phyloP scores from a whole-genome alignment of 1,140 invertebrate species.

The Theocolax elegans region DNA sequence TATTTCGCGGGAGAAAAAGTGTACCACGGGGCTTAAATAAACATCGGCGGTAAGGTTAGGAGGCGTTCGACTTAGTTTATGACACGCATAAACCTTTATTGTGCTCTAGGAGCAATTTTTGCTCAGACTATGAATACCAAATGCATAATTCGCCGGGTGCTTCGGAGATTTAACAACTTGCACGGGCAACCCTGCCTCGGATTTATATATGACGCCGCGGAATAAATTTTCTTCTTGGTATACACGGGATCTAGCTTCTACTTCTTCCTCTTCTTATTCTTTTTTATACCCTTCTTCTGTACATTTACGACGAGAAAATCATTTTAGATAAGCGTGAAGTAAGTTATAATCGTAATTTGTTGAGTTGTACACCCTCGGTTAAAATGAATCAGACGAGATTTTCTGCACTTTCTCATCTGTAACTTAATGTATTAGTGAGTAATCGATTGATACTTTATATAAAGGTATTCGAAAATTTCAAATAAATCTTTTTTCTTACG shows the following conservation, averaged over 20 bases:
- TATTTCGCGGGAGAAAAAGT: too few species aligned
- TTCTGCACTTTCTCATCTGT: too few species aligned
- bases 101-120: constrained; percentile 59
- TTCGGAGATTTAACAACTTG: constrained; percentile 55
- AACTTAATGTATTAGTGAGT: too few species aligned
- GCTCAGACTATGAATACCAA: constrained; percentile 62
- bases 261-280: too few species aligned
- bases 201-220: constrained; percentile 1
- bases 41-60: constrained; percentile 47
- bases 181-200: background rate
- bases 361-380: too few species aligned
- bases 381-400: too few species aligned
- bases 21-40: constrained; percentile 51
- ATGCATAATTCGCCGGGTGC: constrained; percentile 46
- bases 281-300: too few species aligned
- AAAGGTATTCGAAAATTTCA: too few species aligned
- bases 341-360: background rate
- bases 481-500: too few species aligned
- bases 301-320: constrained; percentile 19
- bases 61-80: constrained; percentile 54
- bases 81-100: constrained; percentile 58
- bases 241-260: too few species aligned
- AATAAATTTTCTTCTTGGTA: constrained; percentile 37
- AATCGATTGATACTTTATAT: background rate
- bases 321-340: background rate